Base-by-base conservation (phyloP, 2,113 vertebrate genomes). In the Cercocebus atys region DNA sequence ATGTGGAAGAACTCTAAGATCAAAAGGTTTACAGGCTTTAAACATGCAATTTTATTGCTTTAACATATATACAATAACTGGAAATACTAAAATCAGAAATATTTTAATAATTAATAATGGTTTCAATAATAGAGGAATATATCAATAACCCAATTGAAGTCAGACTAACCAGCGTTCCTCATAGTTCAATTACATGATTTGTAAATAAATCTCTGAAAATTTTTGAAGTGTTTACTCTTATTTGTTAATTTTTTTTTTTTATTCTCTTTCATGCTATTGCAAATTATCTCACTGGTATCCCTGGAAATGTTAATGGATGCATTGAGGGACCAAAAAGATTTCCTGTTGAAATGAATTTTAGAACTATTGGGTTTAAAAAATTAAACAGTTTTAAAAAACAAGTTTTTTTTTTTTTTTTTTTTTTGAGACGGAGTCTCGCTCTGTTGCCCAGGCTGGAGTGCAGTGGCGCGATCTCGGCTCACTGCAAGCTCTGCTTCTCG, bases 291-390 rank as follows among this genome's bases (percentile, higher is more conserved):
- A 80, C 11, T 70, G 17, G 4, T 88, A 50, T 93, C 47, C 30
- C 30, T 92, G 25, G 7, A 93, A 95, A 94, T 91, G 27, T n/a
- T 94, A 91, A 81, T 22, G 92, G 55, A 38, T 75, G 25, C n/a
- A 52, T 5, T 81, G n/a, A 85, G 30, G 27, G 16, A 27, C 3
- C 13, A 72, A 64, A 79, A 94, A 83, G 8, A 78, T 83, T 80
- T 84, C 27, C 80, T 27, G 3, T 70, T 64, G 23, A 96, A 93
- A 95, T 93, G 3, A 90, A 64, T 83, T 93, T 95, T 88, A 88
- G 32, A 90, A 95, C 72, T 55, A 73, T 1, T 83, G 35, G 30
- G 12, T 57, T 86, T 47, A 94, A 50, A 66, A 85, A 91, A 89
- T 8, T 23, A 87, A 76, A 45, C 9, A 72, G 17, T 55, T 40